Percentiles rank a stretch among this genome's conserved stretches.
phyloP scores from a whole-genome alignment of 2,888 invertebrate genomes.

The Diarsia rubi region DNA sequence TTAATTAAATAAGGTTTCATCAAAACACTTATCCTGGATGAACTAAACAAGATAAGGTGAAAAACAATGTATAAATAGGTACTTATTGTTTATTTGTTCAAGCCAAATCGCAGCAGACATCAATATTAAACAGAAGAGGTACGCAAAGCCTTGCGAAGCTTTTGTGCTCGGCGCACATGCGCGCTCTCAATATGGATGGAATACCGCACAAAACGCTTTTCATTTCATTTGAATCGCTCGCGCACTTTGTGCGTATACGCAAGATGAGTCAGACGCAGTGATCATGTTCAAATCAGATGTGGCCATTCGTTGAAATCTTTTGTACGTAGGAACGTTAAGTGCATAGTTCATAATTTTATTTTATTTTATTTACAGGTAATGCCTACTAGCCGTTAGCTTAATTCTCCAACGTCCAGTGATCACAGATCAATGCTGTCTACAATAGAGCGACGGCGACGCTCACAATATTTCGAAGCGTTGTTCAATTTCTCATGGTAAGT shows the following conservation, averaged over 20 bases:
- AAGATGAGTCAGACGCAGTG: constrained; percentile 75
- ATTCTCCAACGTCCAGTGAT: not conserved
- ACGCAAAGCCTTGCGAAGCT: constrained; percentile 82
- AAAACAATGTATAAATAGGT: constrained; percentile 40
- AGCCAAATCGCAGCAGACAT: constrained; percentile 78
- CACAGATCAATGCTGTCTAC: not conserved
- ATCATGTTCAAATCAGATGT: constrained; percentile 52
- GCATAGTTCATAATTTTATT: not conserved
- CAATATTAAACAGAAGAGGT: constrained; percentile 83
- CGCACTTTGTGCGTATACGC: constrained; percentile 77
- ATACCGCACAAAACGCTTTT: constrained; percentile 89
- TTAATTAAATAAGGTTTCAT: constrained; percentile 2
- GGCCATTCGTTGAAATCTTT: constrained; percentile 37
- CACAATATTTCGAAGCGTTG: not conserved
- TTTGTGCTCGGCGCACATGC: constrained; percentile 86
- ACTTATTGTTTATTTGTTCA: constrained; percentile 55
- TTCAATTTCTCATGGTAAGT: not conserved
- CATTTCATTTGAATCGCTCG: constrained; percentile 87
- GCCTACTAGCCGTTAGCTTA: not conserved
- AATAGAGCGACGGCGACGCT: not conserved
- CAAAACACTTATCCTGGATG: constrained; percentile 17
- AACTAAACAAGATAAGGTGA: constrained; percentile 31
- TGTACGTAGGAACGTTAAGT: not conserved
- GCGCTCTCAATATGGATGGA: constrained; percentile 81
- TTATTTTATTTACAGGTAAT: not conserved